Base-by-base conservation (phyloP, 2,888 invertebrate species). In the Leucophora obtusa region DNA sequence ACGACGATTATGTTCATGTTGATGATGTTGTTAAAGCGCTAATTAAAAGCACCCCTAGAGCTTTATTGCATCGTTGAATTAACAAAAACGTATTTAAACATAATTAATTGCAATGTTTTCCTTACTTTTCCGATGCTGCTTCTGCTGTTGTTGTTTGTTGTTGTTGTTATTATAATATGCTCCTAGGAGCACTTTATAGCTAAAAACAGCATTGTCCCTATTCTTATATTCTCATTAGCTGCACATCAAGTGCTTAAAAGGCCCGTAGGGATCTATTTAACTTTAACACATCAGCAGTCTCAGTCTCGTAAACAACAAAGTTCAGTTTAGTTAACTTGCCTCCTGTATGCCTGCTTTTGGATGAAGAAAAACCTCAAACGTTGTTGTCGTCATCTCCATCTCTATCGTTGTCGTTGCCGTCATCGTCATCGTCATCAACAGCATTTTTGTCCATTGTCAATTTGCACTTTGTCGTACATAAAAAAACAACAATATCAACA, bases 241-340 rank as follows among this genome's bases (percentile, higher is more conserved):
- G 86, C 83, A 82, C 86, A 80, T 87, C 86, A 85, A 87, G 87
- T 86, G 87, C 84, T 84, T 85, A 86, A 81, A 77, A 83, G 53
- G 83, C 86, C 88, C 88, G 82, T 79, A 82, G 88, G 88, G 84
- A 87, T 87, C 87, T 87, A 88, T 87, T 88, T 85, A 86, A 84
- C 86, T 83, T 83, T 82, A 82, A 83, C 77, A 84, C 86, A 80
- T 80, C 71, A 72, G 75, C 65, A 56, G 59, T 35, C 28, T 59
- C 62, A 59, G 18, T 24, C 54, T 24, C 24, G 24, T 5, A 62
- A 14, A 63, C 47, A 69, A 76, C 28, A 28, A 78, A 84, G 84
- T 85, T 84, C 82, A 82, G 82, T 84, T 82, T 68, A 79, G 59
- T 81, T 80, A 83, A 83, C 74, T 70, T 58, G 72, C 76, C 66